Base-by-base conservation (phyloP, 2,797 vertebrate species). In the Adelosebastes latens region DNA sequence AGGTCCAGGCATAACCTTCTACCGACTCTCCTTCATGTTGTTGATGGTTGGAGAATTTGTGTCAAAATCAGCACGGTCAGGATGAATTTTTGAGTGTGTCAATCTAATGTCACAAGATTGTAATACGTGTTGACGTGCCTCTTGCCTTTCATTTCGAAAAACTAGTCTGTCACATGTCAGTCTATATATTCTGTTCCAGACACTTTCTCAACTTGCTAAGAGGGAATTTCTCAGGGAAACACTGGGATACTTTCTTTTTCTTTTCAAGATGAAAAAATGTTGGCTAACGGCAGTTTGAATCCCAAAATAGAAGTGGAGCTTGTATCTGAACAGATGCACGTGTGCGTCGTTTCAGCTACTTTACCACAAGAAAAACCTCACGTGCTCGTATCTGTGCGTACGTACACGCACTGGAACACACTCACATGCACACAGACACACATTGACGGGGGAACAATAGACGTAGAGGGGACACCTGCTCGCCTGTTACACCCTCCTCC, bases 381-480 rank as follows among this genome's bases (percentile, higher is more conserved):
- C 36, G 1, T 75, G 63, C 66, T 71, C 20, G 12, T 20, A 16
- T 14, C 36, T 1, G n/a, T 63, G 58, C 4, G 9, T n/a, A 49
- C 6, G 5, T 34, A 53, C 31, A 61, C 56, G 16, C 36, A 34
- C 27, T 53, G 53, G 2, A 25, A 60, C 32, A 53, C 39, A 63
- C 80, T 61, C 61, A 34, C 75, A 64, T 3, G 8, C 67, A 62
- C 82, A 62, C 71, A 32, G 3, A 80, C 8, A 74, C 81, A 75
- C 77, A 83, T 20, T 72, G 64, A 84, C 60, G 8, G 56, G 71
- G 71, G 75, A 83, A 89, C 88, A 93, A 92, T 80, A 76, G 87
- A 80, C 18, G 59, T 77, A 82, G 79, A 94, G 89, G 87, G 89
- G 92, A 94, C 95, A 96, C 94, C 93, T 95, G 94, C 94, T 94